These are phyloP conservation scores for Hippolais icterina DNA, from an alignment of 2,113 vertebrate species.

Conservation along the genomic window DNA sequence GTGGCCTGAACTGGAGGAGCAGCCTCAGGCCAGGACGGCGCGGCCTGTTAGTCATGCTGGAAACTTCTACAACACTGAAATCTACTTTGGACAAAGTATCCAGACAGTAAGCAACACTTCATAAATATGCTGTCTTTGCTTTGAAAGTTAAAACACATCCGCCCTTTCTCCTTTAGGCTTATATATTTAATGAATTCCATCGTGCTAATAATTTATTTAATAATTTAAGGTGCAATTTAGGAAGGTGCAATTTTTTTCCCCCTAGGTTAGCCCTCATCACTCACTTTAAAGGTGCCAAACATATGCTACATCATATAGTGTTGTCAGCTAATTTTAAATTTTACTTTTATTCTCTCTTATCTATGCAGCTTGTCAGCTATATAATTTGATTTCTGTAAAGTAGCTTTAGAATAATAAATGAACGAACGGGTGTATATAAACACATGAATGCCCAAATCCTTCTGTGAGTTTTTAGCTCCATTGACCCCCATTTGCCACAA, in stretches of 20 bases:
- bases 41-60: conserved; percentile 76
- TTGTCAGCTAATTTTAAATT: conserved; percentile 66
- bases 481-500: conserved; percentile 68
- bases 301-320: background rate
- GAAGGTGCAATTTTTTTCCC: conserved; percentile 14
- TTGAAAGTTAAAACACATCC: conserved; percentile 40
- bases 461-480: conserved; percentile 70
- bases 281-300: conserved; percentile 43
- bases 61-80: conserved; percentile 79
- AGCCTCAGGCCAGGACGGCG: conserved; percentile 61
- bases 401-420: conserved; percentile 74
- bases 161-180: conserved; percentile 20
- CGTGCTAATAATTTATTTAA: conserved; percentile 57
- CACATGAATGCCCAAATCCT: conserved; percentile 67
- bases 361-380: conserved; percentile 70
- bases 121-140: conserved; percentile 29
- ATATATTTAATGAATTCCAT: conserved; percentile 53
- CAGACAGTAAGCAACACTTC: conserved; percentile 77
- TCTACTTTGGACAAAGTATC: conserved; percentile 83
- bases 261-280: conserved; percentile 28
- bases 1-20: conserved; percentile 57
- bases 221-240: conserved; percentile 59
- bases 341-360: conserved; percentile 64
- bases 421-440: conserved; percentile 63
- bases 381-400: conserved; percentile 70